Evolutionary conservation across 2,888 invertebrate species (phyloP).

Genomic region (Drosophila setosimentum): DNA sequence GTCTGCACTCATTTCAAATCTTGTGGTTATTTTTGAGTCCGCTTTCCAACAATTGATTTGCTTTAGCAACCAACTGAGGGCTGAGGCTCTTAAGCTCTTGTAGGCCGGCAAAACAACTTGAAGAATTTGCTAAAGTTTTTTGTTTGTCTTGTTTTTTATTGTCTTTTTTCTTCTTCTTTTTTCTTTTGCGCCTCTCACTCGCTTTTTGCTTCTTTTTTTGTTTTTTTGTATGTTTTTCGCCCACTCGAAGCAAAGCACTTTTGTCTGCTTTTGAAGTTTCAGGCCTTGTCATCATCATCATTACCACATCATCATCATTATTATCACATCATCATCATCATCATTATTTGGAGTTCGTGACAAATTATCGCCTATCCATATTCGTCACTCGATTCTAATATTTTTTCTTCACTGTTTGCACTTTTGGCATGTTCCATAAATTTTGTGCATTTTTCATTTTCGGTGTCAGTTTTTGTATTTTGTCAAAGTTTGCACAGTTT

Average conservation of each 20-base stretch:
- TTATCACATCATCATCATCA: not conserved
- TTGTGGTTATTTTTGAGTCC: constrained; percentile 52
- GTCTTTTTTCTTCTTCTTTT: not conserved
- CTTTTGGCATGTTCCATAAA: constrained; percentile 10
- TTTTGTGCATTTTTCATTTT: too few relatives aligned
- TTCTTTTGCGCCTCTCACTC: not conserved
- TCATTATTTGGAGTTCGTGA: constrained; percentile 39
- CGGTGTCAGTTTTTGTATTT: not conserved
- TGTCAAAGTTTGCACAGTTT: constrained; percentile 4
- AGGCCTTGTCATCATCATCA: constrained; percentile 24
- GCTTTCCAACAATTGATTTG: constrained; percentile 51
- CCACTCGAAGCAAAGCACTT: constrained; percentile 42
- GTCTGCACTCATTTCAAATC: constrained; percentile 42
- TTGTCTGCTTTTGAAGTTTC: constrained; percentile 15
- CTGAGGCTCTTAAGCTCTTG: constrained; percentile 15
- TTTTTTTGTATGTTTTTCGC: constrained; percentile 15
- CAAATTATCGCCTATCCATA: constrained; percentile 57
- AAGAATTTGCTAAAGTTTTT: constrained; percentile 50
- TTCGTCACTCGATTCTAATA: constrained; percentile 44
- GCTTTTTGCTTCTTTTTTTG: not conserved
- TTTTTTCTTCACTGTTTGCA: constrained; percentile 19
- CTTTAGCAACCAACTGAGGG: constrained; percentile 40
- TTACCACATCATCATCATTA: not conserved
- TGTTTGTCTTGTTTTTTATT: constrained; percentile 10
- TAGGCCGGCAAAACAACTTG: constrained; percentile 54